Evolutionary conservation across 2,888 invertebrate genomes (phyloP).

Genomic region (Asteroscopus sphinx): DNA sequence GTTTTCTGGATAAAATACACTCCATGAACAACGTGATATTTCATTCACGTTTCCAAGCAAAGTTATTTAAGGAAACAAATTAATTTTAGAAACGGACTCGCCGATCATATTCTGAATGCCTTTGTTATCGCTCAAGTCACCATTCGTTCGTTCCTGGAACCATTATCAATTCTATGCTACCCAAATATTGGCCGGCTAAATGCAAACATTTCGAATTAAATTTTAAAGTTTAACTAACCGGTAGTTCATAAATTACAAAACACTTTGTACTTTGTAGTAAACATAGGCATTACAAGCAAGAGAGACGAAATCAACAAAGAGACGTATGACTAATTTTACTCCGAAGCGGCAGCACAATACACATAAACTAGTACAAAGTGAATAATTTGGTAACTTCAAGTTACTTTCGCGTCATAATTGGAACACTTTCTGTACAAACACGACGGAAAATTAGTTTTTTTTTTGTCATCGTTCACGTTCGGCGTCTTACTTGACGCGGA

Average conservation of each 20-base stretch:
- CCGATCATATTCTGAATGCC: constrained; percentile 15
- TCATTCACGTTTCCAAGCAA: constrained; percentile 52
- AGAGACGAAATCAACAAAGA: constrained; percentile 69
- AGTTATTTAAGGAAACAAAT: constrained; percentile 47
- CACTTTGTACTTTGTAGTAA: constrained; percentile 51
- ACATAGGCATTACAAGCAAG: constrained; percentile 62
- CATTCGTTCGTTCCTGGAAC: constrained; percentile 35
- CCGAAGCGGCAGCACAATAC: too few species aligned
- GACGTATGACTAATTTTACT: constrained; percentile 73
- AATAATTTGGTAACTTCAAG: too few species aligned
- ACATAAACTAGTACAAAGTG: too few species aligned
- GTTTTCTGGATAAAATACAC: constrained; percentile 52
- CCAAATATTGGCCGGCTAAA: constrained; percentile 28
- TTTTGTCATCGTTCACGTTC: too few species aligned
- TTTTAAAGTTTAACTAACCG: constrained; percentile 10
- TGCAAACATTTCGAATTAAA: constrained; percentile 31
- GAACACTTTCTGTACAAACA: too few species aligned
- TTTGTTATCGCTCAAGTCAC: constrained; percentile 38
- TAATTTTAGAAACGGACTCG: constrained; percentile 38
- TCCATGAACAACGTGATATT: constrained; percentile 54
- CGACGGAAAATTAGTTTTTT: too few species aligned
- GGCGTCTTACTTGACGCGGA: too few species aligned
- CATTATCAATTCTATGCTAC: constrained; percentile 26
- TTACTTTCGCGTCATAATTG: too few species aligned
- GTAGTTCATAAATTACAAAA: constrained; percentile 43